phyloP scores from a whole-genome alignment of 2,797 vertebrate genomes.

The Catostomus latipinnis region DNA sequence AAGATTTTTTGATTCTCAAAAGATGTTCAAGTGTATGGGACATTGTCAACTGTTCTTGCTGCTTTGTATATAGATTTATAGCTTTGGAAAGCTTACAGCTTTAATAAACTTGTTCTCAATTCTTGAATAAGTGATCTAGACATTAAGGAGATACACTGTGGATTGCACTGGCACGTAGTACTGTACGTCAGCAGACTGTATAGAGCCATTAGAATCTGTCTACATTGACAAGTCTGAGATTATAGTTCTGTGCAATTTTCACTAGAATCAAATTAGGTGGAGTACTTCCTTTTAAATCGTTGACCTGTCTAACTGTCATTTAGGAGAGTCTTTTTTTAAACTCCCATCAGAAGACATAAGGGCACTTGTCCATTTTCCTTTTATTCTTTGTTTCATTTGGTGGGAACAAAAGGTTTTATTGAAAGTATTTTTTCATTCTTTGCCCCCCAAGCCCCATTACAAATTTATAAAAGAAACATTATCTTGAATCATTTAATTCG shows the following conservation, averaged over 20 bases:
- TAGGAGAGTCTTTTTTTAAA: not conserved
- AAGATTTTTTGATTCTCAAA: not conserved
- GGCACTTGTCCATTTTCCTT: constrained; percentile 49
- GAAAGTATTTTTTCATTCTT: constrained; percentile 60
- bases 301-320: constrained; percentile 15
- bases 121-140: constrained; percentile 45
- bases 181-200: constrained; percentile 24
- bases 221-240: constrained; percentile 56
- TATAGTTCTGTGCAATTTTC: constrained; percentile 66
- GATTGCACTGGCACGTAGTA: constrained; percentile 21
- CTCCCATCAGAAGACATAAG: constrained; percentile 44
- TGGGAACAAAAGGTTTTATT: constrained; percentile 61
- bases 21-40: constrained; percentile 16
- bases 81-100: constrained; percentile 50
- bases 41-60: constrained; percentile 46
- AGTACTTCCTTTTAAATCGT: constrained; percentile 50
- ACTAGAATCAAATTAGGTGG: constrained; percentile 51
- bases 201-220: constrained; percentile 46
- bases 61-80: constrained; percentile 61
- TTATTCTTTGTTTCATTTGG: constrained; percentile 48
- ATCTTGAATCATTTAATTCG: constrained; percentile 91
- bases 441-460: constrained; percentile 75
- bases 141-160: constrained; percentile 31
- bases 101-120: constrained; percentile 50
- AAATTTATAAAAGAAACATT: constrained; percentile 86